Evolutionary conservation across 1,140 invertebrate genomes (phyloP).

Genomic region (Nasonia longicornis): DNA sequence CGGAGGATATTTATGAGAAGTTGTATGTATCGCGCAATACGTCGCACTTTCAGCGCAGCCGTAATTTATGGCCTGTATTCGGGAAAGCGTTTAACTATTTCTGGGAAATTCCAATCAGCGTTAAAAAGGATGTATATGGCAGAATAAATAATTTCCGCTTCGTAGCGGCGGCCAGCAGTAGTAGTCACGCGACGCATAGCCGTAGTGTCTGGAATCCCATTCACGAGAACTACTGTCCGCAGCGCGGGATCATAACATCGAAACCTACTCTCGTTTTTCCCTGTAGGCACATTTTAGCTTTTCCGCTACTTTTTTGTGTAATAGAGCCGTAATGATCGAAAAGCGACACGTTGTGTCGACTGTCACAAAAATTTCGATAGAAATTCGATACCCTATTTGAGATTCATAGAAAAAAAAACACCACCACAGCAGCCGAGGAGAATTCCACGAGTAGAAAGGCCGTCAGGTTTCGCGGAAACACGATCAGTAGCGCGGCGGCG

Average conservation of each 20-base stretch:
- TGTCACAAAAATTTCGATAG: background rate
- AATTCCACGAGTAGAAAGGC: background rate
- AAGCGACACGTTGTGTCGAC: too few species aligned
- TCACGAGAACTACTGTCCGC: background rate
- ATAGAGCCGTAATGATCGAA: too few species aligned
- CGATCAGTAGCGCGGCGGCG: background rate
- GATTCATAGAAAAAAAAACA: constrained; percentile 6
- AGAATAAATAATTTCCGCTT: constrained; percentile 27
- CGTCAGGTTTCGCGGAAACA: constrained; percentile 30
- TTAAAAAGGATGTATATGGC: constrained; percentile 14
- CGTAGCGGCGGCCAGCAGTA: background rate
- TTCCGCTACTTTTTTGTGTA: background rate
- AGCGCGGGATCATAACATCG: background rate
- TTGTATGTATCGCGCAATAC: too few species aligned
- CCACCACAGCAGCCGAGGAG: background rate
- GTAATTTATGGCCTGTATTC: background rate
- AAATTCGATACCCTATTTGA: background rate
- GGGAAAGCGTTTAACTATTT: constrained; percentile 7
- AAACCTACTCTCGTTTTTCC: background rate
- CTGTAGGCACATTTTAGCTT: background rate
- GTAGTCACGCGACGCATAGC: constrained; percentile 16
- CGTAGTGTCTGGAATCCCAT: background rate
- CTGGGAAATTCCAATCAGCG: constrained; percentile 27
- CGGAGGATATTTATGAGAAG: too few species aligned
- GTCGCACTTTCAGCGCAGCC: background rate